Evolutionary conservation across 2,888 invertebrate species (phyloP), one percentile per base, ranked within the genome.

Genomic region (Synergus japonicus): DNA sequence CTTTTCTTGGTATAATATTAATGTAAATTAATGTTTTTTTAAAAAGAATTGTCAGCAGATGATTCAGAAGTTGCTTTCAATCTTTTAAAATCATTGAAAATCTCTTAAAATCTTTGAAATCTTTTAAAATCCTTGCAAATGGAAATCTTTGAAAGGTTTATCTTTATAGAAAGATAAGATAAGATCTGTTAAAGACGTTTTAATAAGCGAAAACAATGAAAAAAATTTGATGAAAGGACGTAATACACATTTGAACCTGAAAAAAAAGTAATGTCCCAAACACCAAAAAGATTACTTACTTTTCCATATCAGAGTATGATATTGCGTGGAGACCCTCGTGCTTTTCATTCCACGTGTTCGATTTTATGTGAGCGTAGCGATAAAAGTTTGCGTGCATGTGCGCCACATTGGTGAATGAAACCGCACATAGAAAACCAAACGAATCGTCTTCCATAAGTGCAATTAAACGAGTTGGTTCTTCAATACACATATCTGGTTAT

Each of bases 321-420:
- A 43, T 18, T 18, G 63, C 10, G 41, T 63, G 46, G 12, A 12
- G 18, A 29, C 60, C 43, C 76, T 64, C 63, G 76, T 64, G 64
- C 41, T 37, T 63, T n/a, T 12, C 4, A 29, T 29, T 64, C 43
- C 76, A 46, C 64, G 76, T 76, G 76, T 60, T 63, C n/a, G 18
- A 22, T 43, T 44, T 44, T 43, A 63, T 44, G 22, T 46, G 13
- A 8, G 63, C 29, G 76, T 15, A 76, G 43, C 22, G 76, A 63
- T 76, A 64, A 44, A 76, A 12, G 43, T 8, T 15, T 2, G 0
- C 18, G 63, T 64, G 9, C 18, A 63, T 76, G 60, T 3, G 64
- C 13, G 13, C 13, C 5, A 29, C n/a, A 46, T 76, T 64, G 13
- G 60, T 76, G 63, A 64, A 76, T 66, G 66, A 49, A 64, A 66